Evolutionary conservation across 2,797 vertebrate genomes (phyloP).

Genomic region (Peromyscus melanophrys): DNA sequence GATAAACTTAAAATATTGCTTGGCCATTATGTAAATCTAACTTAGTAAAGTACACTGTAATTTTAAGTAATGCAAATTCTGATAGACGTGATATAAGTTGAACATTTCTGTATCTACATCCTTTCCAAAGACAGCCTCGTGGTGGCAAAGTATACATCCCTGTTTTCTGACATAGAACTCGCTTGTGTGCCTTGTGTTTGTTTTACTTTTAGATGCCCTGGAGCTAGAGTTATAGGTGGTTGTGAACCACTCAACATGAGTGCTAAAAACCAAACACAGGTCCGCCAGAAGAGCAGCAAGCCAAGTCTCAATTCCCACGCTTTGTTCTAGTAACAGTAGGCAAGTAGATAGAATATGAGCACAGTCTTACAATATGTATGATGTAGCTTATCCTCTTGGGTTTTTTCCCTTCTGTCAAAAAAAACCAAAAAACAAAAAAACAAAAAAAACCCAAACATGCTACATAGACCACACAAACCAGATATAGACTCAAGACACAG

Average conservation of each 20-base stretch:
- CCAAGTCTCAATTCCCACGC: background rate
- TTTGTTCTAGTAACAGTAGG: background rate
- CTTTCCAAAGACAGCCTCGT: background rate
- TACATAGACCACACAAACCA: background rate
- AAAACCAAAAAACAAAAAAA: too few relatives aligned
- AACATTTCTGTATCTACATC: background rate
- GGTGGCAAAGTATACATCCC: background rate
- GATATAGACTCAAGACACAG: background rate
- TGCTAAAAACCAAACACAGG: background rate
- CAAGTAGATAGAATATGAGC: background rate
- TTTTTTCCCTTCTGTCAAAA: background rate
- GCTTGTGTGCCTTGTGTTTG: background rate
- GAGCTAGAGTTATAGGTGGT: background rate
- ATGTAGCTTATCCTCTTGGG: background rate
- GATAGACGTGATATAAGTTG: background rate
- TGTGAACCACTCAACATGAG: background rate
- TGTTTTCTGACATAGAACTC: background rate
- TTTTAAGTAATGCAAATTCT: conserved; percentile 43
- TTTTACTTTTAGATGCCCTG: background rate
- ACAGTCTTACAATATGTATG: background rate
- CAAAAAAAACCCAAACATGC: background rate
- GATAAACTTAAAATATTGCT: background rate
- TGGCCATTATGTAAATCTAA: conserved; percentile 26
- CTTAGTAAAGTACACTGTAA: conserved; percentile 16
- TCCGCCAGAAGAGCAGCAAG: background rate